Base-by-base conservation (phyloP, 2,888 invertebrate species). In the Prosopocoilus inquinatus region DNA sequence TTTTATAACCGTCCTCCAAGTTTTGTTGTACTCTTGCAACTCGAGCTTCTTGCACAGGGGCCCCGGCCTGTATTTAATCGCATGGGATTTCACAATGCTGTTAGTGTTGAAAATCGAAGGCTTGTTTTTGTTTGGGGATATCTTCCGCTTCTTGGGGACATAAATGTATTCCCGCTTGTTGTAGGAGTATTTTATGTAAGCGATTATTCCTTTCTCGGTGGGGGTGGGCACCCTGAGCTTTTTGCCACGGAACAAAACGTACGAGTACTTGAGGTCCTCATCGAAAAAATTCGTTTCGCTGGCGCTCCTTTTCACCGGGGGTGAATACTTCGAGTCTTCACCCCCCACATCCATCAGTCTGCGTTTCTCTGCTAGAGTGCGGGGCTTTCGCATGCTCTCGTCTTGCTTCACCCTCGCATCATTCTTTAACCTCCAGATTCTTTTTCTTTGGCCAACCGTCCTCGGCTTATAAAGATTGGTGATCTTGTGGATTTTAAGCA, bases 61-160 rank as follows among this genome's bases (percentile, higher is more conserved):
- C 0, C 84, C 84, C 2, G 85, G 82, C 66, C 79, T 82, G 68
- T 84, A 83, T 64, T 77, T 77, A 78, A 65, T 74, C 72, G 41
- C 70, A 66, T 56, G 79, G 62, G 36, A 78, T 72, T 1, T 70
- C 62, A 41, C 32, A 7, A 41, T 15, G 15, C 33, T 43, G 11
- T 20, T 50, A 12, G 33, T 50, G 7, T 50, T 50, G 13, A 57
- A 57, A 49, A 57, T 57, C 2, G 57, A 57, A 12, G 57, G 57
- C 20, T 57, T 57, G 3, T 43, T 49, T 52, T 59, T 59, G 11
- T 44, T 51, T n/a, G n/a, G 16, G 38, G 43, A 20, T 5, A 38
- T 46, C 32, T 58, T 55, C 7, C 11, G 32, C 2, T 20, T 12
- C 8, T 15, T 44, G 20, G 49, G 55, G 43, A 58, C 38, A 34